These are phyloP conservation scores for Toxotes jaculatrix DNA, from an alignment of 2,113 vertebrate species.

Conservation along the genomic window DNA sequence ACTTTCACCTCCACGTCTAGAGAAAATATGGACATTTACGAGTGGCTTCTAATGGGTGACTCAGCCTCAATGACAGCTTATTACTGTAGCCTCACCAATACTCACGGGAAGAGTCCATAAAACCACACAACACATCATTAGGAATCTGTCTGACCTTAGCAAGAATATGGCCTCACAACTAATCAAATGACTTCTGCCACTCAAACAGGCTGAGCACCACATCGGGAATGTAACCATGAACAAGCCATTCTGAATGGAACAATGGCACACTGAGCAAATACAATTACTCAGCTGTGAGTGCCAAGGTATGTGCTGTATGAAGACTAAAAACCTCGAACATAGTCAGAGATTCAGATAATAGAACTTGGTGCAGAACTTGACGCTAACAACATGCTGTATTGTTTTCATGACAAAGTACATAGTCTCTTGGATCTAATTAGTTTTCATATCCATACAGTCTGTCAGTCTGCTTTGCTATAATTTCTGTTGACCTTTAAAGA, in stretches of 20 bases:
- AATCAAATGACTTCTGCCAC: slow-evolving; percentile 61
- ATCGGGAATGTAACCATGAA: slow-evolving; percentile 18
- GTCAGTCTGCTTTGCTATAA: neutral
- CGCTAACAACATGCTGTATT: neutral
- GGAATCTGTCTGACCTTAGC: slow-evolving; percentile 56
- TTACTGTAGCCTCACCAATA: slow-evolving; percentile 39
- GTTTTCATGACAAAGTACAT: neutral
- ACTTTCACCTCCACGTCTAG: slow-evolving; percentile 19
- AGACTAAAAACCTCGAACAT: neutral
- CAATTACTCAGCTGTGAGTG: slow-evolving; percentile 7
- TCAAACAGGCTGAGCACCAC: slow-evolving; percentile 24
- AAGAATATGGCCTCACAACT: slow-evolving; percentile 25
- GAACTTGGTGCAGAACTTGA: neutral
- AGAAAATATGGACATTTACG: slow-evolving; percentile 46
- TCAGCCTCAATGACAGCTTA: slow-evolving; percentile 60
- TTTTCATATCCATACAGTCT: neutral
- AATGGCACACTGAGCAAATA: neutral
- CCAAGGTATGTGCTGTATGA: neutral
- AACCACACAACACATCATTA: slow-evolving; percentile 64
- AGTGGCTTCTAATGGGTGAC: slow-evolving; percentile 42
- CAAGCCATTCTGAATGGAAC: slow-evolving; percentile 5
- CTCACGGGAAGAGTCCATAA: slow-evolving; percentile 64
- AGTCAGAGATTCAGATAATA: neutral
- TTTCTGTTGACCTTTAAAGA: slow-evolving; percentile 32
- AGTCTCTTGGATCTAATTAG: slow-evolving; percentile 9